These are phyloP conservation scores for Megalops cyprinoides DNA, from an alignment of 2,797 vertebrate species.

Conservation along the genomic window DNA sequence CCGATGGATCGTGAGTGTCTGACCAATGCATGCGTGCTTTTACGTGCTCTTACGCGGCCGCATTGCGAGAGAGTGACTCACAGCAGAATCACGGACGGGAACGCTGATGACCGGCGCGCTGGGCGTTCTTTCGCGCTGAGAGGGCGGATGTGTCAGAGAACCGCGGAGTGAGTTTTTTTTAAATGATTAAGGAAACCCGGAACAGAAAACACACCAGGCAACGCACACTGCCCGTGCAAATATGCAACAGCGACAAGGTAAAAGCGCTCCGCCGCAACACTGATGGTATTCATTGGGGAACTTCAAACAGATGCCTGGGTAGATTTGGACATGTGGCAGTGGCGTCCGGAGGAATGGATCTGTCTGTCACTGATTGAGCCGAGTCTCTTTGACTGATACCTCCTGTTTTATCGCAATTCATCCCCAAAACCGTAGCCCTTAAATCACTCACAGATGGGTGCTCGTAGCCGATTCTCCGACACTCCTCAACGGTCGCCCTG, in stretches of 20 bases:
- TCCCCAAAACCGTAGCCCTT: constrained; percentile 33
- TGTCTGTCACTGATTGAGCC: constrained; percentile 47
- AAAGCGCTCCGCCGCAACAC: constrained; percentile 27
- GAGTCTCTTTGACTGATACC: constrained; percentile 40
- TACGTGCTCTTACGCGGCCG: too few species aligned
- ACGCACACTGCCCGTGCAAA: too few species aligned
- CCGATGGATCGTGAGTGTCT: too few species aligned
- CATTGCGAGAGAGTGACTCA: too few species aligned
- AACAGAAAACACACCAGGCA: too few species aligned
- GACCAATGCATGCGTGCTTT: too few species aligned
- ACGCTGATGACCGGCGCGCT: too few species aligned
- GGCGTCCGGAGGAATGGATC: constrained; percentile 23
- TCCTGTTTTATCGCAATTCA: constrained; percentile 44
- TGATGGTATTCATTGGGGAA: constrained; percentile 41
- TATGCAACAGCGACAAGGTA: not conserved
- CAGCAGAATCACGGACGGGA: too few species aligned
- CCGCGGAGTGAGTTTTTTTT: too few species aligned
- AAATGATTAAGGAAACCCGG: too few species aligned
- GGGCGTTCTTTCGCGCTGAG: too few species aligned
- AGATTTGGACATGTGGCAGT: constrained; percentile 35
- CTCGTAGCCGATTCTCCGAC: constrained; percentile 15
- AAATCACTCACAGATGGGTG: constrained; percentile 50
- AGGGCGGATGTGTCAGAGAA: too few species aligned
- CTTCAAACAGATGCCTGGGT: constrained; percentile 50
- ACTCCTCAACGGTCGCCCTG: not conserved